Evolutionary conservation across 1,140 invertebrate genomes (phyloP), one percentile per base, ranked within the genome.

Genomic region (Melipona quadrifasciata): DNA sequence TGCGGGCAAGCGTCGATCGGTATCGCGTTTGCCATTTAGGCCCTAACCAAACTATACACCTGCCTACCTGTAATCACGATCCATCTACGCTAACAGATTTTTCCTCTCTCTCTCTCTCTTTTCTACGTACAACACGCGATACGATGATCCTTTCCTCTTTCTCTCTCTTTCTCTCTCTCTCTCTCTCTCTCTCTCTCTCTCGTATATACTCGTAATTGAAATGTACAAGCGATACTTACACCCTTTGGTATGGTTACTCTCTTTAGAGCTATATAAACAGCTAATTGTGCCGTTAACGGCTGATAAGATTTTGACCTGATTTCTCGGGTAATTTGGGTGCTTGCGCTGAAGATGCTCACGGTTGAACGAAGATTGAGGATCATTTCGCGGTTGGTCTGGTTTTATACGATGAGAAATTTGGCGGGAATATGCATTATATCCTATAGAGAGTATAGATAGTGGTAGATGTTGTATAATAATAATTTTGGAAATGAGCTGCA

Each of bases 1-100:
- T 90, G 87, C 82, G 83, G 79, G 64, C 83, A 64, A 78, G 73
- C 79, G 76, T 79, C 76, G 90, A 92, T 92, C 78, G 82, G 82
- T 91, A 91, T 91, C 90, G 75, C 64, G 51, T 57, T 87, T 79
- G 85, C 85, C 84, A 91, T 92, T 91, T 90, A 89, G 84, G 74
- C 72, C 80, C 80, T 87, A 86, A 87, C 80, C 82, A 87, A 86
- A 90, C 83, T 89, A 89, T 86, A 86, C 90, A 92, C 90, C 90
- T 92, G 91, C 87, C 85, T 86, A 83, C 90, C 85, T 82, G 76
- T 80, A 90, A 90, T 90, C 86, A 88, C 78, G 76, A 86, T 82
- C 47, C 80, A 81, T 80, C 76, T 70, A 82, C 74, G 84, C 79
- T 85, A 89, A 90, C 74, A 89, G 87, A 90, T 89, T 90, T 90